Base-by-base conservation (phyloP, 2,888 invertebrate species). In the Oscheius sp. region DNA sequence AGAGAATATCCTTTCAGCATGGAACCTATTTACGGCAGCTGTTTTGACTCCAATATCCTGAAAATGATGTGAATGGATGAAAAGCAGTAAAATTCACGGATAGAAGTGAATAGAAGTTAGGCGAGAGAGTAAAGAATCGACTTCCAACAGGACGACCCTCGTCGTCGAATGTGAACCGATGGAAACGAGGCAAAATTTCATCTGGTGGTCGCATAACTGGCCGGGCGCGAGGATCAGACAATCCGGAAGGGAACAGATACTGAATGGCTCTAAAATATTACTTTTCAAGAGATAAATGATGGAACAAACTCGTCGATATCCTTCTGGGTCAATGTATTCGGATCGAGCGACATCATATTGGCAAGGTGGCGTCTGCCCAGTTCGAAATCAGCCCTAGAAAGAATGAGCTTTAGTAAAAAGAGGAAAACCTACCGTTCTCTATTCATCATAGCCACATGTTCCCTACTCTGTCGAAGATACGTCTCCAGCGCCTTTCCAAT, bases 261-360 rank as follows among this genome's bases (percentile, higher is more conserved):
- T 93, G 92, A 84, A 99, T 95, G 2, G 96, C 94, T 89, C 94
- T 94, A 89, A 76, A 91, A 90, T 62, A 58, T 11, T 53, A 4
- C 29, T 53, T 7, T 42, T 70, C 2, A 47, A n/a, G 53, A 9
- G 21, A 21, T 21, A 70, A 68, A 10, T 42, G 21, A 70, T 29
- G 51, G 1, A 35, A 74, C 72, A 29, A 3, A 90, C 91, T 91
- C 94, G 91, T 96, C 93, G 47, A 97, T 92, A 89, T 96, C 94
- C 72, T 93, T 92, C 89, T 96, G 94, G 0, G 94, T 94, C 89
- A 98, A 95, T 0, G 92, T 93, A 87, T 95, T 94, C 65, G 79
- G 73, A 91, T 97, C 94, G 90, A 93, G 93, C 0, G 97, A 97
- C 98, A 99, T 99, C 93, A 99, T 99, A 90, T 96, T 97, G 0